These are phyloP conservation scores for Apeltes quadracus DNA, from an alignment of 2,113 vertebrate genomes.

Conservation along the genomic window DNA sequence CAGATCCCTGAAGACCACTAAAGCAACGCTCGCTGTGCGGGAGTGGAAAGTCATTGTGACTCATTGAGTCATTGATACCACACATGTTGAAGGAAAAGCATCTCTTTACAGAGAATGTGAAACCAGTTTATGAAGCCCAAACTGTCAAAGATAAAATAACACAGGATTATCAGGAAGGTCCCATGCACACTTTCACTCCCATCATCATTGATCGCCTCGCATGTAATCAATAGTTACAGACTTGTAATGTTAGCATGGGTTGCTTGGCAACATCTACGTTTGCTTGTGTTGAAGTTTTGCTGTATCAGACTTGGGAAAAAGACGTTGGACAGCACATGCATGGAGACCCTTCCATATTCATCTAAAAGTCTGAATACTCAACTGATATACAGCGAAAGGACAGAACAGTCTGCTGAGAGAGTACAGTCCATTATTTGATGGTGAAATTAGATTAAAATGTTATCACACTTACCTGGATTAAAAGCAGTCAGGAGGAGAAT, in stretches of 20 bases:
- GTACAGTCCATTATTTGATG: not conserved
- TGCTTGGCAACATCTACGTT: not conserved
- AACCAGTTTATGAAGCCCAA: not conserved
- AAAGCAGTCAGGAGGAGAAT: conserved; percentile 48
- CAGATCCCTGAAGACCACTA: conserved; percentile 1
- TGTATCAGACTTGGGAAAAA: not conserved
- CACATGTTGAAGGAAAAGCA: not conserved
- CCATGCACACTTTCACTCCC: not conserved
- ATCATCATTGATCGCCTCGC: not conserved
- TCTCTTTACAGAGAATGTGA: not conserved
- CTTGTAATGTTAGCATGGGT: not conserved
- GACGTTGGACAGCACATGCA: not conserved
- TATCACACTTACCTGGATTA: conserved; percentile 48
- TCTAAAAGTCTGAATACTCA: not conserved
- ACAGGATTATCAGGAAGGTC: not conserved
- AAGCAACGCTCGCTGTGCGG: not conserved
- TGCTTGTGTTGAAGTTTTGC: not conserved
- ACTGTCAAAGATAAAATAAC: not conserved
- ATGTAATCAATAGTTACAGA: not conserved
- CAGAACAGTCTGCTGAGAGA: not conserved
- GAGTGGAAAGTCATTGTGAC: too few species aligned
- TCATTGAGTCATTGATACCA: not conserved
- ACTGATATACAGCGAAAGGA: not conserved
- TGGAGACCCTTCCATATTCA: not conserved
- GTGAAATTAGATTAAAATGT: not conserved